Evolutionary conservation across 1,140 invertebrate species (phyloP).

Genomic region (Ruditapes philippinarum): DNA sequence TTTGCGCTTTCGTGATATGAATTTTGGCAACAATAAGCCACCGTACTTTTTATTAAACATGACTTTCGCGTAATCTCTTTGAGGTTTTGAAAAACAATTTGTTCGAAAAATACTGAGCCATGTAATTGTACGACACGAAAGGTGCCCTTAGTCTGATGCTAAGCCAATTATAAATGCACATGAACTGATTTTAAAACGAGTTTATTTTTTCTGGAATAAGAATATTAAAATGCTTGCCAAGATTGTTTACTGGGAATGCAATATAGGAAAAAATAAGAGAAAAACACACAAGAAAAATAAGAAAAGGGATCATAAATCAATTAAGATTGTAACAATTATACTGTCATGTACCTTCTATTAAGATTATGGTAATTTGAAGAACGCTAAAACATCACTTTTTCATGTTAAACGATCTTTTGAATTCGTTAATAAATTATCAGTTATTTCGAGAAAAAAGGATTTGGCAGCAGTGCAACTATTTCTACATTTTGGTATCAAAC

Average conservation of each 20-base stretch:
- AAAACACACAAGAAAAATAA: background rate
- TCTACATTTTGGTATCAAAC: background rate
- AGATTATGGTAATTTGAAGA: too few species aligned
- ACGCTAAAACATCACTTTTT: too few species aligned
- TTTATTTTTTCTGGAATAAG: background rate
- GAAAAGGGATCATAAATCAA: constrained; percentile 1
- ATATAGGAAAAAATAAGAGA: background rate
- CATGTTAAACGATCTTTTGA: background rate
- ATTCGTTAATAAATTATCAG: background rate
- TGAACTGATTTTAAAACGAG: constrained; percentile 17
- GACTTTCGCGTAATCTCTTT: background rate
- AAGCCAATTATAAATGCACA: constrained; percentile 13
- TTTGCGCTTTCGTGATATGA: too few species aligned
- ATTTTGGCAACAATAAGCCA: too few species aligned
- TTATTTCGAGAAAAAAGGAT: background rate
- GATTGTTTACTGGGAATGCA: background rate
- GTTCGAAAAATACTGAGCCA: background rate
- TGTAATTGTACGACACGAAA: background rate
- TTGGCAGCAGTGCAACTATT: background rate
- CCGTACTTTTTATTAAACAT: too few species aligned
- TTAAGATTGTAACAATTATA: background rate
- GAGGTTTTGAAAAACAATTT: too few species aligned
- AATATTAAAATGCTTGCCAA: constrained; percentile 33
- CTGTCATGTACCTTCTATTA: constrained; percentile 18
- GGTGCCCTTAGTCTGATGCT: background rate